Percentiles rank a stretch among this genome's conserved stretches.
These are phyloP conservation scores for Psilopogon haemacephalus DNA, from an alignment of 2,113 vertebrate species.

Conservation along the genomic window DNA sequence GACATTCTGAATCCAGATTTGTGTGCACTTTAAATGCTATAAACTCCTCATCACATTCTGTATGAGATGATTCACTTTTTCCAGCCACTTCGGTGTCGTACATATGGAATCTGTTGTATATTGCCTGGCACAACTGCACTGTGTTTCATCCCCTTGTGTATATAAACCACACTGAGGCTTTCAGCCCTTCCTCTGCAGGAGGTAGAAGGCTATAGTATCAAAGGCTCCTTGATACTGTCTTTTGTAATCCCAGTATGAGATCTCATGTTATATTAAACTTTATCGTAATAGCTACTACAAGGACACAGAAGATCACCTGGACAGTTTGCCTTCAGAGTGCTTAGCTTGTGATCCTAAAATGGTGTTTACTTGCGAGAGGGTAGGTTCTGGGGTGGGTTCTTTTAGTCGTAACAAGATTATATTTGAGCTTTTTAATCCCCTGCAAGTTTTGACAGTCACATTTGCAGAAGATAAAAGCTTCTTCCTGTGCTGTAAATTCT, in stretches of 20 bases:
- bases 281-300: not conserved
- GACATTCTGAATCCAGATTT: not conserved
- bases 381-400: not conserved
- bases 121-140: not conserved
- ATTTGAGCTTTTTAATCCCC: not conserved
- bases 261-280: not conserved
- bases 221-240: not conserved
- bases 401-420: not conserved
- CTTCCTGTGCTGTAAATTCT: not conserved
- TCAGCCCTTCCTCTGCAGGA: not conserved
- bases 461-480: slow-evolving; percentile 8
- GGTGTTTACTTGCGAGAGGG: not conserved
- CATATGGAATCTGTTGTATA: slow-evolving; percentile 30
- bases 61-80: slow-evolving; percentile 55
- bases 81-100: not conserved
- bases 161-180: not conserved
- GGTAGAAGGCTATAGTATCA: not conserved
- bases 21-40: not conserved
- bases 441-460: not conserved
- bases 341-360: not conserved
- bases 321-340: not conserved
- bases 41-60: not conserved
- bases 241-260: not conserved
- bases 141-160: not conserved
- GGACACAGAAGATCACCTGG: not conserved